phyloP scores from a whole-genome alignment of 2,797 vertebrate species.

The Rhyacichthys aspro region DNA sequence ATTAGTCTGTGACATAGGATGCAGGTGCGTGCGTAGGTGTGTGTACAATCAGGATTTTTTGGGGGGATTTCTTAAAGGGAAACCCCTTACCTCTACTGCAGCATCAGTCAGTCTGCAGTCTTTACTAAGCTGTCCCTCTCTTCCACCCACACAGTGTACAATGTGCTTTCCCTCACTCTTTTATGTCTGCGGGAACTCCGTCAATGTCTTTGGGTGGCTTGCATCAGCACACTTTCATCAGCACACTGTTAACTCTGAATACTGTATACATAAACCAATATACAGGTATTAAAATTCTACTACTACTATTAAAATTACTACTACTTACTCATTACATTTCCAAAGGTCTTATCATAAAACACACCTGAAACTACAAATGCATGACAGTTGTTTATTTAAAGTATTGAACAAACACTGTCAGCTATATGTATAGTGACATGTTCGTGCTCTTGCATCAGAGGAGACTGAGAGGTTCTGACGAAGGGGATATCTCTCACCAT shows the following conservation, averaged over 20 bases:
- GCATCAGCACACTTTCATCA: constrained; percentile 57
- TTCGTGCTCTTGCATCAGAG: not conserved
- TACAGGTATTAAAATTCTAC: too few relatives aligned
- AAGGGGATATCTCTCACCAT: constrained; percentile 11
- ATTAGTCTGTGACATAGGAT: too few relatives aligned
- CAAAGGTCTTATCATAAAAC: not conserved
- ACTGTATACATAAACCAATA: constrained; percentile 3
- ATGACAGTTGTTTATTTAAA: too few relatives aligned
- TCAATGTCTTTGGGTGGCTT: constrained; percentile 46
- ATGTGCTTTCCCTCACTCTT: constrained; percentile 53
- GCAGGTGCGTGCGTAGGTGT: too few relatives aligned
- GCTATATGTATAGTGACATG: constrained; percentile 8
- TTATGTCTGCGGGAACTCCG: constrained; percentile 47
- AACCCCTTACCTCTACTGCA: too few relatives aligned
- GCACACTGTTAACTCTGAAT: constrained; percentile 1
- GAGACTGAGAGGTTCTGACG: not conserved
- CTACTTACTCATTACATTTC: too few relatives aligned
- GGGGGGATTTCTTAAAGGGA: too few relatives aligned
- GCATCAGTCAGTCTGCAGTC: too few relatives aligned
- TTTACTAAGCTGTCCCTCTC: constrained; percentile 12
- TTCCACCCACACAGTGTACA: constrained; percentile 59
- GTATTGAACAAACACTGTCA: too few relatives aligned
- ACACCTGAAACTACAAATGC: too few relatives aligned
- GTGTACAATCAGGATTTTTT: too few relatives aligned
- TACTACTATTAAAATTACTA: too few relatives aligned